phyloP scores from a whole-genome alignment of 2,888 invertebrate genomes.

The Cyclophora punctaria region DNA sequence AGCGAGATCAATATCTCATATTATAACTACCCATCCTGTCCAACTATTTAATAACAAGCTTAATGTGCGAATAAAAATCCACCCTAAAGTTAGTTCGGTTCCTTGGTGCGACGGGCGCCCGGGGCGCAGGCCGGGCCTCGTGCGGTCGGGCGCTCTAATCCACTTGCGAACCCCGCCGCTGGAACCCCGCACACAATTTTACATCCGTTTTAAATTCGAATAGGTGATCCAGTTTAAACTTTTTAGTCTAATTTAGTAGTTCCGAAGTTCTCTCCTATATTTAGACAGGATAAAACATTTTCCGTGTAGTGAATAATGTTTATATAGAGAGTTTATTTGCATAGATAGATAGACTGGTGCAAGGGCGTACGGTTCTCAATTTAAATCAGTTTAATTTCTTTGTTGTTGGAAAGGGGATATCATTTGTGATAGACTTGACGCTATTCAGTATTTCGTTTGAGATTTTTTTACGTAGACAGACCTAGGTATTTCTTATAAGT shows the following conservation, averaged over 20 bases:
- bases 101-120: constrained; percentile 33
- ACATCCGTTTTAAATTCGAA: constrained; percentile 62
- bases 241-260: constrained; percentile 57
- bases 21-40: neutral
- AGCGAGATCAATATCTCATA: no score
- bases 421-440: no score
- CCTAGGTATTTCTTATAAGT: no score
- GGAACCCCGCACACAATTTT: constrained; percentile 45
- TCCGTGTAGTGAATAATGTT: constrained; percentile 17
- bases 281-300: constrained; percentile 22
- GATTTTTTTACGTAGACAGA: no score
- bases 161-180: constrained; percentile 40
- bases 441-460: no score
- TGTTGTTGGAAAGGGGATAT: no score
- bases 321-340: constrained; percentile 2
- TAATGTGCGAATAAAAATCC: constrained; percentile 4
- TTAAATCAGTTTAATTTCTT: no score
- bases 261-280: constrained; percentile 24
- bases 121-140: constrained; percentile 36
- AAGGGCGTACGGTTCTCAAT: no score
- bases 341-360: neutral
- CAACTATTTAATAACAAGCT: no score
- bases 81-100: constrained; percentile 18
- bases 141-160: constrained; percentile 58
- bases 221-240: constrained; percentile 67